Evolutionary conservation across 2,113 vertebrate genomes (phyloP).

Genomic region (Raphicerus campestris): DNA sequence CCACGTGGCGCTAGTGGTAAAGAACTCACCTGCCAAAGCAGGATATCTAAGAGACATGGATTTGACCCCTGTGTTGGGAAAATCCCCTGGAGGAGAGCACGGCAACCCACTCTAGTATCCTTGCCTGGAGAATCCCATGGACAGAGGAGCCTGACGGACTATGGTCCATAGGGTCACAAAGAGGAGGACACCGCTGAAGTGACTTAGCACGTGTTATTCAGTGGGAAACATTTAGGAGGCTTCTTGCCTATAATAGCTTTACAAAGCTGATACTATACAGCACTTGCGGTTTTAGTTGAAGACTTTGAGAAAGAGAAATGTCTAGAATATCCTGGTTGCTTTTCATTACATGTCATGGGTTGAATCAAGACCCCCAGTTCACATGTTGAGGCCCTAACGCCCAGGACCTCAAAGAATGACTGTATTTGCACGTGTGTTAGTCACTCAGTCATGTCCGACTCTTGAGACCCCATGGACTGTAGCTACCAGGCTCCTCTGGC

Average conservation of each 20-base stretch:
- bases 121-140: background rate
- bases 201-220: background rate
- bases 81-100: background rate
- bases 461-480: background rate
- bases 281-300: background rate
- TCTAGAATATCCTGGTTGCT: background rate
- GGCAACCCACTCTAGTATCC: background rate
- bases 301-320: background rate
- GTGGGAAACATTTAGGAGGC: background rate
- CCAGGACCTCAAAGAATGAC: background rate
- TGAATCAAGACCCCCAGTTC: background rate
- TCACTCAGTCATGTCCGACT: background rate
- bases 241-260: background rate
- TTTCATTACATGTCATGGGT: background rate
- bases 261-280: background rate
- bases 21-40: background rate
- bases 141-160: background rate
- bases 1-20: fast-evolving
- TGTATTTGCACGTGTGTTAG: background rate
- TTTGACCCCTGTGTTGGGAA: background rate
- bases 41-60: background rate
- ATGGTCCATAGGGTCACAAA: background rate
- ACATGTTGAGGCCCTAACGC: background rate
- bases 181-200: background rate
- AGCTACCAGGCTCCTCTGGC: background rate